Percentiles rank a stretch among this genome's conserved stretches.
Conservation (phyloP, 2,113 vertebrate species). For the Corydoras maculifer region DNA sequence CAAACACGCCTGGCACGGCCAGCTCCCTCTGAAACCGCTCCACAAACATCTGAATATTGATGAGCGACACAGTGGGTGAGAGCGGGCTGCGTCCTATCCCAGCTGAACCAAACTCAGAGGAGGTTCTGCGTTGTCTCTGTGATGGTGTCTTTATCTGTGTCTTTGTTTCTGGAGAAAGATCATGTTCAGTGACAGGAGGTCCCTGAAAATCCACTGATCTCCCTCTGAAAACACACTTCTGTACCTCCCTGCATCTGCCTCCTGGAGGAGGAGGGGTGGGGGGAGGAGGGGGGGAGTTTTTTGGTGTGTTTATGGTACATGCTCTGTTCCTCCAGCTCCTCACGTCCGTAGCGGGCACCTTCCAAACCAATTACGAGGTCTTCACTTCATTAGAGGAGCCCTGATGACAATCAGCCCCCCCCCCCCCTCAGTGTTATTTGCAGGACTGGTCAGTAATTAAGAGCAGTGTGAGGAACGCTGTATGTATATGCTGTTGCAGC, state of each 20-base stretch:
- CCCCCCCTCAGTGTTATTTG: conserved; percentile 26
- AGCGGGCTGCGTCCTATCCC: conserved; percentile 30
- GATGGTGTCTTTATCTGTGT: conserved; percentile 4
- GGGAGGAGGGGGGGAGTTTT: background rate
- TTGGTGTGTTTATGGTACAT: conserved; percentile 11
- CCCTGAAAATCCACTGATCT: no score
- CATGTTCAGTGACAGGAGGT: no score
- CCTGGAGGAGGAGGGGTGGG: no score
- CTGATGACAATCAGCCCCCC: conserved; percentile 31
- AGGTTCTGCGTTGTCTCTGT: no score
- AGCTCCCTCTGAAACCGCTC: conserved; percentile 21
- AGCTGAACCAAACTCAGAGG: conserved; percentile 15
- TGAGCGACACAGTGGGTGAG: conserved; percentile 36
- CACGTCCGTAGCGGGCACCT: conserved; percentile 22
- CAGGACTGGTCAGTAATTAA: conserved; percentile 29
- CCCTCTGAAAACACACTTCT: no score
- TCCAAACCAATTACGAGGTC: conserved; percentile 28
- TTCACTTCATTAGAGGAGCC: conserved; percentile 37
- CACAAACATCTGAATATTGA: conserved; percentile 49
- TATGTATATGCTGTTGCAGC: no score
- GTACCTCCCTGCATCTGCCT: no score
- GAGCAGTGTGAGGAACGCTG: no score
- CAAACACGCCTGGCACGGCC: conserved; percentile 23
- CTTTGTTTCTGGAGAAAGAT: background rate
- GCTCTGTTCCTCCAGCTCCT: conserved; percentile 1